Evolutionary conservation across 2,797 vertebrate genomes (phyloP).

Genomic region (Megaceryle alcyon): DNA sequence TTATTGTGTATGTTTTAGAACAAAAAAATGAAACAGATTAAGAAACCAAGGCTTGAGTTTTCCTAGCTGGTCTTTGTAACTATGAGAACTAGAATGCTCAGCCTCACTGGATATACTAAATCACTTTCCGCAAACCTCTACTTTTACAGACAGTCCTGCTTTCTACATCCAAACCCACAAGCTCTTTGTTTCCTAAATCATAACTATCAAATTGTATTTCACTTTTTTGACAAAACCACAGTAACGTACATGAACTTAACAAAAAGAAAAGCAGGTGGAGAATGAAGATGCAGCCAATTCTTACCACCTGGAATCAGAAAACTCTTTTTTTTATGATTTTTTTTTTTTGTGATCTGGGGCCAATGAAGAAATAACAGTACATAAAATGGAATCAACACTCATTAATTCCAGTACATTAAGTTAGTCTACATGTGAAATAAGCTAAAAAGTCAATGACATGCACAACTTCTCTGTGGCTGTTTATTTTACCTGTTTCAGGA

Average conservation of each 20-base stretch:
- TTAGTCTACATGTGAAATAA: conserved; percentile 47
- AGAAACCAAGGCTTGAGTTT: conserved; percentile 8
- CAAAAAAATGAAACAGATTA: background rate
- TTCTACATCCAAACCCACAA: background rate
- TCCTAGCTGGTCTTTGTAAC: background rate
- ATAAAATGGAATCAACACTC: conserved; percentile 57
- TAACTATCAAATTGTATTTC: background rate
- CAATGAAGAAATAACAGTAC: conserved; percentile 43
- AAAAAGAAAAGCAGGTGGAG: conserved; percentile 39
- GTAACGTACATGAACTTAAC: background rate
- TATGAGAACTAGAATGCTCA: background rate
- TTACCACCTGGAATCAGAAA: conserved; percentile 19
- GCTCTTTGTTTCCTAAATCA: background rate
- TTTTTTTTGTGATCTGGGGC: background rate
- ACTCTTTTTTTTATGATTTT: background rate
- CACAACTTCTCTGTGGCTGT: background rate
- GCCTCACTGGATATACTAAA: background rate
- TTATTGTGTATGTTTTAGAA: background rate
- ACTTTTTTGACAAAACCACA: conserved; percentile 24
- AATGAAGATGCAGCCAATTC: background rate
- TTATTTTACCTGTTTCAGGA: background rate
- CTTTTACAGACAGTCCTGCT: background rate
- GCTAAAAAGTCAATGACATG: background rate
- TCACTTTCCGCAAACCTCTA: background rate
- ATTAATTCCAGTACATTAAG: conserved; percentile 53